phyloP scores from a whole-genome alignment of 2,797 vertebrate species.

The Acanthiza pusilla region DNA sequence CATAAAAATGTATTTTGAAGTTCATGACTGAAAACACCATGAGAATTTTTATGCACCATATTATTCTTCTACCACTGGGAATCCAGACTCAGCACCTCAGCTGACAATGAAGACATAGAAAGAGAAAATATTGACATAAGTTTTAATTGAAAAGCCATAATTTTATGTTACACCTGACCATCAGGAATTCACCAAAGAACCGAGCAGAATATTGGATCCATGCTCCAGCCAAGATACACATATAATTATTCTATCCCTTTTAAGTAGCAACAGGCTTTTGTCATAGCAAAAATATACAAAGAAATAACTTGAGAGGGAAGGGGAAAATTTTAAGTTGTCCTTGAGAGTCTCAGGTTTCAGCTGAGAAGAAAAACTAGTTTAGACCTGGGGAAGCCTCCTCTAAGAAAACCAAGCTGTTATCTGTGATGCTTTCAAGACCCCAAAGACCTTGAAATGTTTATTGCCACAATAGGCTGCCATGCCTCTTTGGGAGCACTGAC shows the following conservation, averaged over 20 bases:
- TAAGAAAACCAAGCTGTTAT: not conserved
- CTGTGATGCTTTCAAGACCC: not conserved
- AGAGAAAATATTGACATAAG: not conserved
- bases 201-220: not conserved
- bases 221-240: not conserved
- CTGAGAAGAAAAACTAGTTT: not conserved
- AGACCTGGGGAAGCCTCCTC: not conserved
- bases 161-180: not conserved
- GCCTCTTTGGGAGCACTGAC: not conserved
- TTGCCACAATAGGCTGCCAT: not conserved
- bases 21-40: not conserved
- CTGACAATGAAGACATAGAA: not conserved
- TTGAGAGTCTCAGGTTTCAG: not conserved
- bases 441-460: not conserved
- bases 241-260: not conserved
- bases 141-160: not conserved
- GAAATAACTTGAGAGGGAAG: not conserved
- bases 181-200: not conserved
- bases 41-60: not conserved
- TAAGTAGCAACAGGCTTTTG: not conserved
- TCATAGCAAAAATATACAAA: not conserved
- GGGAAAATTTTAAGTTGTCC: not conserved
- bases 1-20: not conserved
- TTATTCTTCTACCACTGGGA: not conserved
- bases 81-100: not conserved